phyloP scores from a whole-genome alignment of 2,113 vertebrate genomes.

The Spea bombifrons region DNA sequence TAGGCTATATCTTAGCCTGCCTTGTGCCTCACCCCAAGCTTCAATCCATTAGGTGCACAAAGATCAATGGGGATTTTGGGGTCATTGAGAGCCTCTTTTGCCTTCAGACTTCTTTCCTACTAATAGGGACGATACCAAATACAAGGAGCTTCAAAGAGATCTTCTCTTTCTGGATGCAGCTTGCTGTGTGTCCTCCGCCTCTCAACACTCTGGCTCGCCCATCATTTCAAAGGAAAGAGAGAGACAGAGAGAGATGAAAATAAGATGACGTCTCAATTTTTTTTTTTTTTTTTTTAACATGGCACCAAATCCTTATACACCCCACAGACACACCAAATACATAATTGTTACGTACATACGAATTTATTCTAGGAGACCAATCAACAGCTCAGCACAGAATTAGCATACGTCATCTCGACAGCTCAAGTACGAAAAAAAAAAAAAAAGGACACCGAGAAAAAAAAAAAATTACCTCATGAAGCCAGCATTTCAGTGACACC shows the following conservation, averaged over 20 bases:
- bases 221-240: conserved; percentile 69
- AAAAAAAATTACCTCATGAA: conserved; percentile 39
- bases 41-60: conserved; percentile 27
- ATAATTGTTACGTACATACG: not conserved
- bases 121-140: conserved; percentile 5
- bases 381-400: not conserved
- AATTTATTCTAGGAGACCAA: not conserved
- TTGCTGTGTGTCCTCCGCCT: conserved; percentile 61
- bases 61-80: conserved; percentile 22
- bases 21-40: conserved; percentile 9
- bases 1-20: not conserved
- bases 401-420: not conserved
- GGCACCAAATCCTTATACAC: conserved; percentile 56
- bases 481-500: conserved; percentile 37
- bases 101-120: not conserved
- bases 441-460: not conserved
- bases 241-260: conserved; percentile 62
- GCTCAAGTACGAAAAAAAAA: not conserved
- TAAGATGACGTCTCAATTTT: conserved; percentile 75
- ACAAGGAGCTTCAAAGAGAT: not conserved
- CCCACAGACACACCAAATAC: not conserved
- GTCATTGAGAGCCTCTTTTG: conserved; percentile 8
- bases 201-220: conserved; percentile 73
- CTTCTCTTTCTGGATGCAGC: conserved; percentile 4
- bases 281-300: conserved; percentile 62